Evolutionary conservation across 2,113 vertebrate genomes (phyloP).

Genomic region (Tinamus guttatus): DNA sequence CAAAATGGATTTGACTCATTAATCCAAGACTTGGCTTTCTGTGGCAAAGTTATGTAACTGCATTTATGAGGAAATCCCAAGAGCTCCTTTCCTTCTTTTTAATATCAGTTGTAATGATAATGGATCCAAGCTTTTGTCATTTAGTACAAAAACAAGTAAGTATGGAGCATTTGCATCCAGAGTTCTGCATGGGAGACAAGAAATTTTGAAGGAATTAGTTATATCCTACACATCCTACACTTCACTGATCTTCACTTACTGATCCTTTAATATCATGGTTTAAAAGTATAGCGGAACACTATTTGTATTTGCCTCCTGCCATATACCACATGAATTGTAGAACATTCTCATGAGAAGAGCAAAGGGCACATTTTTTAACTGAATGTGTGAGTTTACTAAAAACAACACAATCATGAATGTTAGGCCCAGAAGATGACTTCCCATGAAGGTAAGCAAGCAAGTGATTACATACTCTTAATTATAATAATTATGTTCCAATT

Average conservation of each 20-base stretch:
- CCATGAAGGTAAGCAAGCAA: background rate
- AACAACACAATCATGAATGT: background rate
- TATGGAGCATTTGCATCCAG: background rate
- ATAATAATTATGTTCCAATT: slow-evolving; percentile 20
- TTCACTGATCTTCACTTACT: background rate
- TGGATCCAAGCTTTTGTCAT: background rate
- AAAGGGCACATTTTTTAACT: background rate
- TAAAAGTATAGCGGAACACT: background rate
- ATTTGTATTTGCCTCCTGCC: background rate
- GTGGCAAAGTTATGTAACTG: background rate
- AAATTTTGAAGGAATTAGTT: background rate
- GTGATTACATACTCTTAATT: slow-evolving; percentile 17
- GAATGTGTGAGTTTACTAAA: background rate
- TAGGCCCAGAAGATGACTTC: background rate
- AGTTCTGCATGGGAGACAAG: background rate
- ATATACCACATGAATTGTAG: background rate
- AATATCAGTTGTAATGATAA: background rate
- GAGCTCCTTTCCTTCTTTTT: background rate
- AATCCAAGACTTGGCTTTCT: background rate
- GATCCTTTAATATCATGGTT: background rate
- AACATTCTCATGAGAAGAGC: background rate
- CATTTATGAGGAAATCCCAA: background rate
- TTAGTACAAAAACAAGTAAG: background rate
- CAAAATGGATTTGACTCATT: background rate
- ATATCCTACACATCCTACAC: background rate